A percentile compares a stretch with the other conserved stretches of the same genome.
These are phyloP conservation scores for Thinocorus orbignyianus DNA, from an alignment of 2,113 vertebrate genomes.

Conservation along the genomic window DNA sequence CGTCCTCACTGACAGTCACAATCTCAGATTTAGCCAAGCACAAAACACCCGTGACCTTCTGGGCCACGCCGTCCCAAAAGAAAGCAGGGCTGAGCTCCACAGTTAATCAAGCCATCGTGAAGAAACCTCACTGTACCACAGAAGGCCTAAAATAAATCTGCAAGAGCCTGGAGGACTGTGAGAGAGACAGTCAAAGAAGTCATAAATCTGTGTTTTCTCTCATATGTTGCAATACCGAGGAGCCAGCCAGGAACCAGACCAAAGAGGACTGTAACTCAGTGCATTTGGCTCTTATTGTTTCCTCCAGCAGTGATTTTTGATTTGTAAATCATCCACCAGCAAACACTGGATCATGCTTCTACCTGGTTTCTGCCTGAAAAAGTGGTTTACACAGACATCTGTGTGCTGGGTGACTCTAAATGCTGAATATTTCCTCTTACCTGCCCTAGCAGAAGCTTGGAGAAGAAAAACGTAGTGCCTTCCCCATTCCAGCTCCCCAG, in stretches of 20 bases:
- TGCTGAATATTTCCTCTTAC: not conserved
- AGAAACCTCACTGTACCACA: not conserved
- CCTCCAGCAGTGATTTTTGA: not conserved
- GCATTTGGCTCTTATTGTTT: not conserved
- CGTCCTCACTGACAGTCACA: slow-evolving; percentile 47
- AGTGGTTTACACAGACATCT: not conserved
- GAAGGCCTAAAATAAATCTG: slow-evolving; percentile 27
- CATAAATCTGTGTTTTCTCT: not conserved
- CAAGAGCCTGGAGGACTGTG: not conserved
- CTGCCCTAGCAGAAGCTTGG: not conserved
- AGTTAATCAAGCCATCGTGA: not conserved
- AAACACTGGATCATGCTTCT: not conserved
- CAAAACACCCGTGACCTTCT: slow-evolving; percentile 54
- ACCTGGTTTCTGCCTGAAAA: not conserved
- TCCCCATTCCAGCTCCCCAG: not conserved
- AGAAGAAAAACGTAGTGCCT: not conserved
- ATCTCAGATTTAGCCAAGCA: slow-evolving; percentile 56
- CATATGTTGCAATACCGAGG: not conserved
- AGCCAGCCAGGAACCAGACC: not conserved
- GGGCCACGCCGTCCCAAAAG: slow-evolving; percentile 6
- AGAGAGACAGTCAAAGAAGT: not conserved
- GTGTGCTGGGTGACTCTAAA: not conserved
- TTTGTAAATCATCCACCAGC: not conserved
- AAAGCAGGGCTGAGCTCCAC: not conserved
- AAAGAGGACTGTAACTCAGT: not conserved